Conservation (phyloP, 64 coral and sea anemone species). For the Stichodactyla helianthus region DNA sequence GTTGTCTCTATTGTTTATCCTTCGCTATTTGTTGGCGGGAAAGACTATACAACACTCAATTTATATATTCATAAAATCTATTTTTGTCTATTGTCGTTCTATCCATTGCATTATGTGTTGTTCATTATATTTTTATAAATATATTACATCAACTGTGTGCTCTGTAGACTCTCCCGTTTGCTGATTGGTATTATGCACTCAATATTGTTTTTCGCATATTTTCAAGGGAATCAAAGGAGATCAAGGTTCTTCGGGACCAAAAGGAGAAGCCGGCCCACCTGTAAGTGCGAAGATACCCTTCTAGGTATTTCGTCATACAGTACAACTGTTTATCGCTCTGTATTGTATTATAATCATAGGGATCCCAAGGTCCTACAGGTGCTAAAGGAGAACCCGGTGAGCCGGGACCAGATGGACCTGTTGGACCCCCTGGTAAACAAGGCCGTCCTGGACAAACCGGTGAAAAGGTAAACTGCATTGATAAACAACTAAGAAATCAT, state of each 20-base stretch:
- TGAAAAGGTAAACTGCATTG: background rate
- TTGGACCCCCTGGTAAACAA: background rate
- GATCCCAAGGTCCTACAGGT: background rate
- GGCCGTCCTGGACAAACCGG: background rate
- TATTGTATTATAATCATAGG: background rate
- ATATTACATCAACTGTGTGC: too few relatives aligned
- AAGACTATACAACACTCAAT: too few relatives aligned
- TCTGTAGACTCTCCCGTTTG: too few relatives aligned
- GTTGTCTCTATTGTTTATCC: background rate
- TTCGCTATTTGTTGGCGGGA: background rate
- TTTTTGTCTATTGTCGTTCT: too few relatives aligned
- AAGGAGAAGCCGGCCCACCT: background rate
- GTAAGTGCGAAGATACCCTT: background rate
- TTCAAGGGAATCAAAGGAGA: constrained; percentile 4
- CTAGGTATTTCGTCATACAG: too few relatives aligned
- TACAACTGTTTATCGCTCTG: background rate
- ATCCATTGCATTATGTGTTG: background rate
- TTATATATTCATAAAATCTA: too few relatives aligned
- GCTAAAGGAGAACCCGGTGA: background rate
- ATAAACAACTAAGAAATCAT: too few relatives aligned
- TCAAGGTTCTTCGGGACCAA: background rate
- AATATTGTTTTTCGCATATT: background rate
- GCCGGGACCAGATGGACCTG: background rate
- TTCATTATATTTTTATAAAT: background rate
- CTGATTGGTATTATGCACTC: background rate